Conservation (phyloP, 2,888 invertebrate genomes). For the Anagyrus pseudococci region DNA sequence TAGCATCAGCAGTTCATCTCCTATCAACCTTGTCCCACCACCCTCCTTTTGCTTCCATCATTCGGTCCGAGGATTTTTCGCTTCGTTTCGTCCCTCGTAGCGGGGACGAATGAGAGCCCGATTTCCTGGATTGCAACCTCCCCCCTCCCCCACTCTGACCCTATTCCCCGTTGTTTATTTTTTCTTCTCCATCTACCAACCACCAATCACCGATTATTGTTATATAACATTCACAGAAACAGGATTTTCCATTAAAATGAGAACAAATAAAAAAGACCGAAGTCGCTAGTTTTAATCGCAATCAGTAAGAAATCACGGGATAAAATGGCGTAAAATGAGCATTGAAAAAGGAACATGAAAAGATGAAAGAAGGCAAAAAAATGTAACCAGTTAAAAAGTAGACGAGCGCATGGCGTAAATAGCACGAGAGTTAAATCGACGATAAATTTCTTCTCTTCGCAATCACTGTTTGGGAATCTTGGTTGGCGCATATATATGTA, state of each 20-base stretch:
- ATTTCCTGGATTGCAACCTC: background rate
- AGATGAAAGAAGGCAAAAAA: slow-evolving; percentile 3
- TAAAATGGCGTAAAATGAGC: slow-evolving; percentile 11
- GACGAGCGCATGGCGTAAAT: slow-evolving; percentile 16
- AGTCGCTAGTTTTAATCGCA: slow-evolving; percentile 35
- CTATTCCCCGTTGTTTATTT: background rate
- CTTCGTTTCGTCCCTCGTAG: too few relatives aligned
- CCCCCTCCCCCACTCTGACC: too few relatives aligned
- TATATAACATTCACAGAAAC: slow-evolving; percentile 29
- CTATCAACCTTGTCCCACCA: slow-evolving; percentile 16
- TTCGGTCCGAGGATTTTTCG: too few relatives aligned
- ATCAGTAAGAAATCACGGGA: slow-evolving; percentile 17
- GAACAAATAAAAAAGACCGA: slow-evolving; percentile 36
- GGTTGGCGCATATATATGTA: slow-evolving; percentile 34
- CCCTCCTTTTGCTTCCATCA: slow-evolving; percentile 3
- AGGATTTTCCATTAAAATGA: too few relatives aligned
- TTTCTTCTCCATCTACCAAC: background rate
- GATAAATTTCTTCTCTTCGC: slow-evolving; percentile 36
- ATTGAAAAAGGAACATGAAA: too few relatives aligned
- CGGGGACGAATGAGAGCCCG: background rate
- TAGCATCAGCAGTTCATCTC: slow-evolving; percentile 30
- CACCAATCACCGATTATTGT: slow-evolving; percentile 31
- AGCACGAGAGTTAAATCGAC: slow-evolving; percentile 22
- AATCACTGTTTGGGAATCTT: slow-evolving; percentile 37
- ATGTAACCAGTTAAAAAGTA: slow-evolving; percentile 9